Evolutionary conservation across 1,140 invertebrate genomes (phyloP).

Genomic region (Achroia grisella): DNA sequence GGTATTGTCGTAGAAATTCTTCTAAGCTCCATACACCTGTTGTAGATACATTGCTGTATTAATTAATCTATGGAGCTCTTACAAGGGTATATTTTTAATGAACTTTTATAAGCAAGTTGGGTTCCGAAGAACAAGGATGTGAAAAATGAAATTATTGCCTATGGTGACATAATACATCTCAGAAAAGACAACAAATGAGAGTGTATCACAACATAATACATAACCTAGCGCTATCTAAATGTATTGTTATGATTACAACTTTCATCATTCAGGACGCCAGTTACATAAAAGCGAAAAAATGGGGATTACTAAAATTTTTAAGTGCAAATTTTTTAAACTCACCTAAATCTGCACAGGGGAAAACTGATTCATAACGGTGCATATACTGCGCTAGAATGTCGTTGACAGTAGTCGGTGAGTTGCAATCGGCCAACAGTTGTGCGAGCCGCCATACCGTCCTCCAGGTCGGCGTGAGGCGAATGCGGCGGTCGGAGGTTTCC

Average conservation of each 20-base stretch:
- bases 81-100: neutral
- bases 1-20: constrained; percentile 44
- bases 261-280: too few species aligned
- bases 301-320: too few species aligned
- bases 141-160: too few species aligned
- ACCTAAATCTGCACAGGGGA: constrained; percentile 52
- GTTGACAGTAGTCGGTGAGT: constrained; percentile 21
- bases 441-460: constrained; percentile 56
- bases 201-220: too few species aligned
- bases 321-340: constrained; percentile 13
- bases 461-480: constrained; percentile 46
- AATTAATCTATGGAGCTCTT: neutral
- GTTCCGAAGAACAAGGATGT: too few species aligned
- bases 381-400: constrained; percentile 48
- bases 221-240: too few species aligned
- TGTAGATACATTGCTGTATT: too few species aligned
- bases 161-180: too few species aligned
- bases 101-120: neutral
- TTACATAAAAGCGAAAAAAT: too few species aligned
- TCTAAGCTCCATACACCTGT: constrained; percentile 40
- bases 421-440: constrained; percentile 35
- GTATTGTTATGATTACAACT: too few species aligned
- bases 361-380: constrained; percentile 41
- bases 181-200: too few species aligned
- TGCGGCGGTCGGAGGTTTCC: constrained; percentile 26